Percentiles rank a stretch among this genome's conserved stretches.
Conservation (phyloP, 2,888 invertebrate species). For the Drosophila borealis region DNA sequence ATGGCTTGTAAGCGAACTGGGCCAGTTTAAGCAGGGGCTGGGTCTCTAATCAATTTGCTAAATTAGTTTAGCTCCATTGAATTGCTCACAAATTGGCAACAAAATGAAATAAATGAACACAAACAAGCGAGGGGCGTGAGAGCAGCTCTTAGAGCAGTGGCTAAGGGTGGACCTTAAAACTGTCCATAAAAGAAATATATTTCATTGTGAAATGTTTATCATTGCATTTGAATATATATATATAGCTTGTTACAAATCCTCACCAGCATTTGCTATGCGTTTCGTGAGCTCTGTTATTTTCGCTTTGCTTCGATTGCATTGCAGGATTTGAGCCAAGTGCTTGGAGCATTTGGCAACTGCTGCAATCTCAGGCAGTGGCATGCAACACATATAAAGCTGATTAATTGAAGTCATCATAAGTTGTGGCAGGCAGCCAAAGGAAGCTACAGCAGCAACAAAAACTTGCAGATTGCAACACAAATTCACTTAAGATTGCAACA, state of each 20-base stretch:
- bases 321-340: slow-evolving; percentile 34
- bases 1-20: slow-evolving; percentile 12
- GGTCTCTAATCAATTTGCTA: slow-evolving; percentile 52
- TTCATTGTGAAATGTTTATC: too few relatives aligned
- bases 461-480: slow-evolving; percentile 71
- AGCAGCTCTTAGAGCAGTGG: not conserved
- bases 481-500: slow-evolving; percentile 75
- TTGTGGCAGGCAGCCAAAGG: slow-evolving; percentile 54
- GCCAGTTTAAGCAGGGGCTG: slow-evolving; percentile 10
- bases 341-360: slow-evolving; percentile 10
- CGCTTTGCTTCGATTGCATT: slow-evolving; percentile 15
- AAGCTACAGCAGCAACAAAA: slow-evolving; percentile 33
- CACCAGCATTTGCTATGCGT: not conserved
- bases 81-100: slow-evolving; percentile 63
- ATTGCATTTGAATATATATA: too few relatives aligned
- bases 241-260: too few relatives aligned
- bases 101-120: slow-evolving; percentile 38
- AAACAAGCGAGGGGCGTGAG: slow-evolving; percentile 9
- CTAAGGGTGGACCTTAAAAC: slow-evolving; percentile 2
- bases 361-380: slow-evolving; percentile 60
- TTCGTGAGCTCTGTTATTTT: not conserved
- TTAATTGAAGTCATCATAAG: slow-evolving; percentile 76
- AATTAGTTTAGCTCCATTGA: slow-evolving; percentile 63
- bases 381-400: slow-evolving; percentile 62
- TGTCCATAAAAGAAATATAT: not conserved